phyloP scores from a whole-genome alignment of 2,888 invertebrate genomes.

The Meteorus cinctellus region DNA sequence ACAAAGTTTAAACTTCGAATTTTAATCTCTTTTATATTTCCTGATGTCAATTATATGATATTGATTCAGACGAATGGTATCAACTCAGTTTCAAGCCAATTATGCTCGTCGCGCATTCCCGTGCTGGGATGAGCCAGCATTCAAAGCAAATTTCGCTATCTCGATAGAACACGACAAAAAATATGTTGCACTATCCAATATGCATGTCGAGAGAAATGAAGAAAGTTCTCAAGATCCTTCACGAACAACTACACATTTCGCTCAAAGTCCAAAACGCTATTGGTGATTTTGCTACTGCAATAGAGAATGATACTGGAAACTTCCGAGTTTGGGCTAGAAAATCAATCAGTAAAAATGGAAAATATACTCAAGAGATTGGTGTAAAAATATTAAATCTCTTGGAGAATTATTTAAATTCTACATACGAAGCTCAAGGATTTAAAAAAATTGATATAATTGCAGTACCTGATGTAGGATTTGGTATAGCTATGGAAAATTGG shows the following conservation, averaged over 20 bases:
- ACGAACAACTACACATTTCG: constrained; percentile 52
- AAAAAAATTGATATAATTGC: neutral
- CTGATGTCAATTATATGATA: no score
- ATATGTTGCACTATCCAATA: constrained; percentile 71
- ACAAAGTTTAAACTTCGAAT: no score
- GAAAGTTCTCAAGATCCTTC: neutral
- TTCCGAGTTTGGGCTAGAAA: neutral
- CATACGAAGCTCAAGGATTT: constrained; percentile 57
- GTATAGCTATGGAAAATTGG: constrained; percentile 89
- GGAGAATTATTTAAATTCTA: constrained; percentile 40
- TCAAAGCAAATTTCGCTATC: constrained; percentile 82
- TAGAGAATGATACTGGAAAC: constrained; percentile 17
- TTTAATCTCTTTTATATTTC: no score
- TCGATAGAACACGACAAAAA: constrained; percentile 76
- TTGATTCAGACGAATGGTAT: constrained; percentile 70
- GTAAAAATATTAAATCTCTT: neutral
- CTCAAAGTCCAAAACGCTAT: constrained; percentile 67
- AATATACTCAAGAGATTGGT: neutral
- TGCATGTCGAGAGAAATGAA: neutral
- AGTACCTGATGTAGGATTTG: neutral
- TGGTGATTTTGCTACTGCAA: constrained; percentile 71
- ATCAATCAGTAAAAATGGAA: neutral
- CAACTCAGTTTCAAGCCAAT: constrained; percentile 81
- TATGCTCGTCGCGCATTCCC: constrained; percentile 83
- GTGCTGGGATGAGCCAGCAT: constrained; percentile 83